Base-by-base conservation (phyloP, 2,797 vertebrate genomes). In the Etheostoma nigrum region DNA sequence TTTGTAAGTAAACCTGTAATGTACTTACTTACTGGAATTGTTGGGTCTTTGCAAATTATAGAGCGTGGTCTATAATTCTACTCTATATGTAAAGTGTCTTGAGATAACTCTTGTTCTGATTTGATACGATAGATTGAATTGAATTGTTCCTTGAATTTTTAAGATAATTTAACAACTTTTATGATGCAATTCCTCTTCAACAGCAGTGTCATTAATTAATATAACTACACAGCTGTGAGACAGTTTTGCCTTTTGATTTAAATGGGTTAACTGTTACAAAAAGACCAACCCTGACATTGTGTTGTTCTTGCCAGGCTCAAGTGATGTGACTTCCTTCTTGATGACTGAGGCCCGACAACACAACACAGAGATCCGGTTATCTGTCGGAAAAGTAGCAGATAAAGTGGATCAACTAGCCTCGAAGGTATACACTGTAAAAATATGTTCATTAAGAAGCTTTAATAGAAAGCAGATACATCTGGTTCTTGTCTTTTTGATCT, bases 261-360 rank as follows among this genome's bases (percentile, higher is more conserved):
- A 40, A 47, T 48, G 14, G 16, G 14, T 4, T 40, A 73, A 15
- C 48, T 11, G 5, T 53, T 57, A 3, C 4, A 0, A 25, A 19
- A 40, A 33, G 0, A n/a, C 6, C 36, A 30, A 62, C 14, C 0
- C 4, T 51, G 0, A 30, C 36, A 52, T 21, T 6, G 4, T 4
- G 30, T 54, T 75, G 25, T 78, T 61, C 75, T 15, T 48, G 68
- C 40, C 67, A 97, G 96, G 95, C 54, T 89, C 96, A 2, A 92
- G 95, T 47, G 98, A 99, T 18, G 88, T 99, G 66, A 96, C 96
- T 47, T 96, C 97, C 49, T 99, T 99, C 89, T 83, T 99, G 91
- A 97, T 99, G 97, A 97, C 97, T 0, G 98, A 99, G 84, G 96
- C 97, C 30, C 95, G 98, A 23, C 98, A 99, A 47, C 97, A 99